Evolutionary conservation across 2,797 vertebrate genomes (phyloP).

Genomic region (Pteronotus mesoamericanus): DNA sequence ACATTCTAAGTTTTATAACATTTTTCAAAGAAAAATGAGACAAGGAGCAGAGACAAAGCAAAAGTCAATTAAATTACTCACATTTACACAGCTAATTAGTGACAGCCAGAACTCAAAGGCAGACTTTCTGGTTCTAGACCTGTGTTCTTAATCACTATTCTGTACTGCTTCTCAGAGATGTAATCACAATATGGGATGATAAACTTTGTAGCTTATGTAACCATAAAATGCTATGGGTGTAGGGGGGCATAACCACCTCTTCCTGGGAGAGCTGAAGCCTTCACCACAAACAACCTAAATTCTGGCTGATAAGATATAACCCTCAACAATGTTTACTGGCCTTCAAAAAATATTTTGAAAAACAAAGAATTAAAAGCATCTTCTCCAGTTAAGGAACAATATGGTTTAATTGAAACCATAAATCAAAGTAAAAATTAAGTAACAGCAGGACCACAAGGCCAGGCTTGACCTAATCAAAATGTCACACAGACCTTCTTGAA

Average conservation of each 20-base stretch:
- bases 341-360: constrained; percentile 3
- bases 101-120: not conserved
- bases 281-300: not conserved
- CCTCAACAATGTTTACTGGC: not conserved
- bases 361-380: not conserved
- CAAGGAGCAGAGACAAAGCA: not conserved
- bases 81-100: not conserved
- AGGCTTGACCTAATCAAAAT: not conserved
- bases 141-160: not conserved
- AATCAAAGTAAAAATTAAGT: not conserved
- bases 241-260: not conserved
- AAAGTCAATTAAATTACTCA: not conserved
- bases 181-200: not conserved
- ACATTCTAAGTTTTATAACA: not conserved
- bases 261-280: not conserved
- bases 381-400: not conserved
- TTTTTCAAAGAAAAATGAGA: not conserved
- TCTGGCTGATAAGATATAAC: not conserved
- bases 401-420: not conserved
- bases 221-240: not conserved
- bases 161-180: not conserved
- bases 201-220: not conserved
- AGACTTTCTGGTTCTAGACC: not conserved
- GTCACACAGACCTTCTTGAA: not conserved
- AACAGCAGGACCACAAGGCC: not conserved